Conservation (phyloP, 2,888 invertebrate species). For the Petrolisthes manimaculis region DNA sequence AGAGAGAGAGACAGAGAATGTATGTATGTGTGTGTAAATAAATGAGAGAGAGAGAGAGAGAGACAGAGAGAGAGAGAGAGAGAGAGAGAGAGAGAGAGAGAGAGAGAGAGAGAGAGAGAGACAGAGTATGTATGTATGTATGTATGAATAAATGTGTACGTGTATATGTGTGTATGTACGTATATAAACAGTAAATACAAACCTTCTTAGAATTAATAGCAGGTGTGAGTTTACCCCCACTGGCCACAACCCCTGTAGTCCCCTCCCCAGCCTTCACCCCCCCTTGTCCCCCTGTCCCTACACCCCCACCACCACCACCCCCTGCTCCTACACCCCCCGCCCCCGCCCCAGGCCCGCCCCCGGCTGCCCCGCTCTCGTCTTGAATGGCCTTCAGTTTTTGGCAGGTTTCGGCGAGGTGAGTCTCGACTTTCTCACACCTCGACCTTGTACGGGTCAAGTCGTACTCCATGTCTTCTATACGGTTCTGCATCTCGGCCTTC, state of each 20-base stretch:
- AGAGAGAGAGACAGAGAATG: background rate
- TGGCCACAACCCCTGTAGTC: background rate
- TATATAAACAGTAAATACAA: background rate
- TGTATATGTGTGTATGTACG: too few relatives aligned
- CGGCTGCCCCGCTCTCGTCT: slow-evolving; percentile 47
- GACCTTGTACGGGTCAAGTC: slow-evolving; percentile 80
- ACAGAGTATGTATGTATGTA: background rate
- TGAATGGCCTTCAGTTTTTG: slow-evolving; percentile 83
- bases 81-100: too few relatives aligned
- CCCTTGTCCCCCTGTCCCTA: background rate
- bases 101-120: too few relatives aligned
- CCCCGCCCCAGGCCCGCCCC: background rate
- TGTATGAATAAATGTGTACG: background rate
- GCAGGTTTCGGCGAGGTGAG: slow-evolving; percentile 91
- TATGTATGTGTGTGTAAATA: background rate
- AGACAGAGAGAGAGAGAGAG: too few relatives aligned
- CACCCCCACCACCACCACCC: background rate
- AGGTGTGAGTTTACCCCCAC: slow-evolving; percentile 35
- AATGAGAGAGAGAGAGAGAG: too few relatives aligned
- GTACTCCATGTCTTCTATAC: slow-evolving; percentile 95
- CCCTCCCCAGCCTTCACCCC: slow-evolving; percentile 24
- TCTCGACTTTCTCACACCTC: slow-evolving; percentile 91
- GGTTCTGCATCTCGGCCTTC: slow-evolving; percentile 93
- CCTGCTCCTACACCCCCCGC: background rate
- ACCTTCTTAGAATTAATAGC: slow-evolving; percentile 56